These are phyloP conservation scores for Eristalinus sepulchralis DNA, from an alignment of 2,888 invertebrate species.

Conservation along the genomic window DNA sequence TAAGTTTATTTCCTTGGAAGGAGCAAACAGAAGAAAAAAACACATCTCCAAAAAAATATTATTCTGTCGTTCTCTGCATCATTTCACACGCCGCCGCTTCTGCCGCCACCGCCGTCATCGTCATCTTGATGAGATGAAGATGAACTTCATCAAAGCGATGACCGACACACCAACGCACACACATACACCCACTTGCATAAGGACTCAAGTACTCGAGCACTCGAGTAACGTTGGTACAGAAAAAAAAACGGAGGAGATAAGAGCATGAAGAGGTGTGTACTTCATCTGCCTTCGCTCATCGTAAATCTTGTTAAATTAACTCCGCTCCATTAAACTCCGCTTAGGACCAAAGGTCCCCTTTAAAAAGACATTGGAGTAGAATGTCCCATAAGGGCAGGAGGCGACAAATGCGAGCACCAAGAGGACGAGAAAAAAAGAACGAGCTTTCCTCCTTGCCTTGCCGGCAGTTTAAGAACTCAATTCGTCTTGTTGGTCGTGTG, in stretches of 20 bases:
- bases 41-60: constrained; percentile 1
- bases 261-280: constrained; percentile 17
- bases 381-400: constrained; percentile 3
- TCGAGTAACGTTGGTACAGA: neutral
- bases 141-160: constrained; percentile 35
- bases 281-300: constrained; percentile 37
- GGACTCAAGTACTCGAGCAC: neutral
- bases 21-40: constrained; percentile 7
- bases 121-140: constrained; percentile 23
- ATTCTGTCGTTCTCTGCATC: constrained; percentile 39
- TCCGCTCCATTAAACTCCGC: constrained; percentile 63
- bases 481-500: constrained; percentile 64
- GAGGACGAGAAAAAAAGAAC: constrained; percentile 1
- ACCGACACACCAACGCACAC: neutral
- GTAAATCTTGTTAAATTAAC: constrained; percentile 70
- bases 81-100: constrained; percentile 1
- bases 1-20: neutral
- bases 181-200: neutral
- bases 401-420: neutral
- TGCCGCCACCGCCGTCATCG: too few species aligned
- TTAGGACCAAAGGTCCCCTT: constrained; percentile 40
- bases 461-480: constrained; percentile 59
- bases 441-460: constrained; percentile 38
- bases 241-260: neutral
- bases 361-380: constrained; percentile 26